Percentiles rank a stretch among this genome's conserved stretches.
These are phyloP conservation scores for Thalassaphorura encarpata DNA, from an alignment of 1,140 invertebrate species.

Conservation along the genomic window DNA sequence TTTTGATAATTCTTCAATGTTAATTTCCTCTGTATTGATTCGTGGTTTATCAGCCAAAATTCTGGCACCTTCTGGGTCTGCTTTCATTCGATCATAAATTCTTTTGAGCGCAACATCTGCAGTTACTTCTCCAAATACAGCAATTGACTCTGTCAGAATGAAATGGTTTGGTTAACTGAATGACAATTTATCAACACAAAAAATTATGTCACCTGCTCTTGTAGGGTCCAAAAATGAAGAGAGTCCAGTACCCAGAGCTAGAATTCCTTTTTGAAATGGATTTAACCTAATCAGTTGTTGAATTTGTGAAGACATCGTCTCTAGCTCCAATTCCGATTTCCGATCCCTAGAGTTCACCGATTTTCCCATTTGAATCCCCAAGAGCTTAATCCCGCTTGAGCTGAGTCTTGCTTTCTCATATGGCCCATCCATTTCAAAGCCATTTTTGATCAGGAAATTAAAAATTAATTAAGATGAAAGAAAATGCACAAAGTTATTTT, in stretches of 20 bases:
- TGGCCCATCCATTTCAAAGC: no score
- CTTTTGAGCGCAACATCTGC: slow-evolving; percentile 39
- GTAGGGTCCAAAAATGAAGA: slow-evolving; percentile 30
- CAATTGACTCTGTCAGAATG: slow-evolving; percentile 46
- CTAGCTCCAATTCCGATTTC: no score
- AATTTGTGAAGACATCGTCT: no score
- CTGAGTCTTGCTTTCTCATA: no score
- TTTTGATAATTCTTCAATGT: slow-evolving; percentile 56
- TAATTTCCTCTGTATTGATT: slow-evolving; percentile 72
- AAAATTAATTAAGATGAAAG: no score
- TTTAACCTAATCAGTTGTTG: slow-evolving; percentile 19
- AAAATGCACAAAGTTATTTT: no score
- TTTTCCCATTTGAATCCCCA: no score
- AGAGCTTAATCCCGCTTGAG: no score
- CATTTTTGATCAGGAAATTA: no score
- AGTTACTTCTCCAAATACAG: slow-evolving; percentile 48
- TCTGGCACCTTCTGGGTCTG: slow-evolving; percentile 34
- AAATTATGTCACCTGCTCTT: slow-evolving; percentile 19
- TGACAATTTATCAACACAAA: slow-evolving; percentile 18
- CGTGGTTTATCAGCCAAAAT: slow-evolving; percentile 60
- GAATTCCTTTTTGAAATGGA: slow-evolving; percentile 17
- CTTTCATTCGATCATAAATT: slow-evolving; percentile 42
- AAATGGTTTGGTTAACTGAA: neutral
- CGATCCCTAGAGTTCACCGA: no score
- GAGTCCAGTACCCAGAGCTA: slow-evolving; percentile 23